phyloP scores from a whole-genome alignment of 1,140 invertebrate genomes.

The Eubasilissa regina region DNA sequence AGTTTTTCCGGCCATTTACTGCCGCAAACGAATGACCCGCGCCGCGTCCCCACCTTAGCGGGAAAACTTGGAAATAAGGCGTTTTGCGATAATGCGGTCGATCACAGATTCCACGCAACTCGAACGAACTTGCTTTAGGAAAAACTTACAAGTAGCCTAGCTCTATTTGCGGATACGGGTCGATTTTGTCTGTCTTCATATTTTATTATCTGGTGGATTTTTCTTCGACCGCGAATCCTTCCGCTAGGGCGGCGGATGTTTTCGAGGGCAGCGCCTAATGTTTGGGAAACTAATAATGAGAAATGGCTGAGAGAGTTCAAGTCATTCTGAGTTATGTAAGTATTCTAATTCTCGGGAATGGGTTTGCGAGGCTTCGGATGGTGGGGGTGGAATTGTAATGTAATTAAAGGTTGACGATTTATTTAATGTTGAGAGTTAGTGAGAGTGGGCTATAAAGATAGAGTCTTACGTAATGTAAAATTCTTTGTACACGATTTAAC shows the following conservation, averaged over 20 bases:
- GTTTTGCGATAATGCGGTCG: conserved; percentile 27
- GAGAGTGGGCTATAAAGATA: no score
- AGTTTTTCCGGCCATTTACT: conserved; percentile 19
- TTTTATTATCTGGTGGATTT: neutral
- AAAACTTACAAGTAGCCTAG: neutral
- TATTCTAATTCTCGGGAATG: neutral
- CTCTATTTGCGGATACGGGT: conserved; percentile 11
- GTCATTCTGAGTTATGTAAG: neutral
- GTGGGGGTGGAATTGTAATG: no score
- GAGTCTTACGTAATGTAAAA: no score
- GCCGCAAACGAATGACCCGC: conserved; percentile 14
- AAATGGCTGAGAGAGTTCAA: neutral
- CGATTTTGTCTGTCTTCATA: conserved; percentile 2
- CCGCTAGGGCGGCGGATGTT: neutral
- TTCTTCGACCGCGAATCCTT: neutral
- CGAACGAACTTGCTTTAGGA: conserved; percentile 3
- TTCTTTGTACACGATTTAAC: no score
- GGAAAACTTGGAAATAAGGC: conserved; percentile 28
- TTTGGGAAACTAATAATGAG: neutral
- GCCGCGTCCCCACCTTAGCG: neutral
- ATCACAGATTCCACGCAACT: neutral
- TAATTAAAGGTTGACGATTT: no score
- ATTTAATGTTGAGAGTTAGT: no score
- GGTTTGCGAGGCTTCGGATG: neutral
- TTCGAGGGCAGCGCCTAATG: neutral